phyloP scores from a whole-genome alignment of 1,140 invertebrate genomes.

The Bombus picipes region DNA sequence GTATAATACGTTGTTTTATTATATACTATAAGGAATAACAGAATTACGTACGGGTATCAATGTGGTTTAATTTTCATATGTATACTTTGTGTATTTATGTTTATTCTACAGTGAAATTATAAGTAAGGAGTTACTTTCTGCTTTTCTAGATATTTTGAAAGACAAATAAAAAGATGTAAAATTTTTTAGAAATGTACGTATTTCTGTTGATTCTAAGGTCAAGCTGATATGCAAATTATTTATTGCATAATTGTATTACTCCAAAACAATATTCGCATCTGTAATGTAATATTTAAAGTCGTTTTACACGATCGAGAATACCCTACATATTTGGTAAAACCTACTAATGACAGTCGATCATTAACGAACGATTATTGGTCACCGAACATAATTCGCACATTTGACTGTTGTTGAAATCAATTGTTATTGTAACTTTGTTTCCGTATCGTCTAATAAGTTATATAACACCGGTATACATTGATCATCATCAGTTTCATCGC shows the following conservation, averaged over 20 bases:
- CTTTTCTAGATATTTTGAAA: not conserved
- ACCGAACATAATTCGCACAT: conserved; percentile 13
- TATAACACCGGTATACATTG: not conserved
- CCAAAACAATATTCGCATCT: not conserved
- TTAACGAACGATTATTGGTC: conserved; percentile 12
- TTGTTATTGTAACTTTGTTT: conserved; percentile 38
- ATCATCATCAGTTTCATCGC: not conserved
- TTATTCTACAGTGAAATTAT: not conserved
- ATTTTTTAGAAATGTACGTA: not conserved
- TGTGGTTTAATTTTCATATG: not conserved
- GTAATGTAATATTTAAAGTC: not conserved
- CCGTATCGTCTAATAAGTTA: conserved; percentile 16
- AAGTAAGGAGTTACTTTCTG: not conserved
- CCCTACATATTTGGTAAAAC: not conserved
- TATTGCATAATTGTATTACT: conserved; percentile 27
- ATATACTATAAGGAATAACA: conserved; percentile 2
- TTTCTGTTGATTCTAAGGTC: conserved; percentile 43
- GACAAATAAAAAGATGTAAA: not conserved
- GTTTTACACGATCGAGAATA: not conserved
- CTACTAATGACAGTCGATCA: not conserved
- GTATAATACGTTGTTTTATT: not conserved
- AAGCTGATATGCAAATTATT: conserved; percentile 50
- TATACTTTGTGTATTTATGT: not conserved
- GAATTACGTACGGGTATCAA: not conserved
- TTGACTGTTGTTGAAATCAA: conserved; percentile 27